These are phyloP conservation scores for Aptenodytes patagonicus DNA, from an alignment of 2,113 vertebrate species.

Conservation along the genomic window DNA sequence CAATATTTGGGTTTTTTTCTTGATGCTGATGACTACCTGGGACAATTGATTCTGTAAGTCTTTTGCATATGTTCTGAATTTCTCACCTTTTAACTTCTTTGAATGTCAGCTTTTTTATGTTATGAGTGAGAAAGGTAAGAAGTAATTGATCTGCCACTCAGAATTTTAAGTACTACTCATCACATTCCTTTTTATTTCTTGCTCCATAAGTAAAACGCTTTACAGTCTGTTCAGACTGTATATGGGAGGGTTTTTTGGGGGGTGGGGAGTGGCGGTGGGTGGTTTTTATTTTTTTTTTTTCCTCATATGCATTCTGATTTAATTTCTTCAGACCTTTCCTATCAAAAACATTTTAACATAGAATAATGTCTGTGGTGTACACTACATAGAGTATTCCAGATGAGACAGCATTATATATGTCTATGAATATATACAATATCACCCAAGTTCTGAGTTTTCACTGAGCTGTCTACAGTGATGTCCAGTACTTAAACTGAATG, in stretches of 20 bases:
- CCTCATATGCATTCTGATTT: not conserved
- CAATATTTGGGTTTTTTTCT: not conserved
- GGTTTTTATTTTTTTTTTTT: not conserved
- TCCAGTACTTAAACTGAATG: not conserved
- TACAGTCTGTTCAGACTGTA: not conserved
- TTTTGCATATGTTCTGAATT: not conserved
- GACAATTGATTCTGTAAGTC: not conserved
- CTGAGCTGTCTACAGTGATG: not conserved
- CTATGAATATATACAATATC: not conserved
- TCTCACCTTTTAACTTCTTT: not conserved
- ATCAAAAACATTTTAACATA: not conserved
- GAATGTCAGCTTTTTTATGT: not conserved
- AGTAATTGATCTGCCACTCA: not conserved
- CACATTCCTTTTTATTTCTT: not conserved
- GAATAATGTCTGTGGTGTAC: not conserved
- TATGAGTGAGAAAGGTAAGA: not conserved
- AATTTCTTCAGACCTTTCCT: not conserved
- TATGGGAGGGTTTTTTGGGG: not conserved
- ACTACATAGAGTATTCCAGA: not conserved
- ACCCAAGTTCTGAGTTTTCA: not conserved
- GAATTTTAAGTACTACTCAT: not conserved
- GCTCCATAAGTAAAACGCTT: not conserved
- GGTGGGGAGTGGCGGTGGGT: not conserved
- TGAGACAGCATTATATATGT: not conserved
- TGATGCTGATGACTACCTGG: not conserved